Conservation (phyloP, 2,888 invertebrate species). For the Ennomos fuscantarius region DNA sequence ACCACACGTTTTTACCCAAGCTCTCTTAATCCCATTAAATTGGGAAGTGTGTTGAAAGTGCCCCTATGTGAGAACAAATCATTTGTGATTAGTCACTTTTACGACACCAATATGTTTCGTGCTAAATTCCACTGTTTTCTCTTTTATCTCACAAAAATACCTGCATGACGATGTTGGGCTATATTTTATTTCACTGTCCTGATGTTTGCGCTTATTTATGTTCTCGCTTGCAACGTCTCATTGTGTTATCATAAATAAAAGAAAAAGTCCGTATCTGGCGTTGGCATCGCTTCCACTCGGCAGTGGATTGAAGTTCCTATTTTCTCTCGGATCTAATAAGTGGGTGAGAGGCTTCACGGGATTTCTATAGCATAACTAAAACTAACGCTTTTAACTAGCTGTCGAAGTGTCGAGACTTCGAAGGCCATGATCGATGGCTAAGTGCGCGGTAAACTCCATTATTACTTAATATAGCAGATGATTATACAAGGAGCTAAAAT, state of each 20-base stretch:
- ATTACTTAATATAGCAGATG: too few species aligned
- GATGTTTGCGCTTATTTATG: constrained; percentile 49
- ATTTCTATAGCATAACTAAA: constrained; percentile 27
- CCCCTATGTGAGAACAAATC: constrained; percentile 11
- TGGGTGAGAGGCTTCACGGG: constrained; percentile 25
- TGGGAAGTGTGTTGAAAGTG: constrained; percentile 4
- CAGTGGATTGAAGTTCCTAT: constrained; percentile 28
- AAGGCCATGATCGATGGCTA: too few species aligned
- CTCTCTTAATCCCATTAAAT: background rate
- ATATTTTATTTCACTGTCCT: constrained; percentile 42
- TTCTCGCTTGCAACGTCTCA: constrained; percentile 39
- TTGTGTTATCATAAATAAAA: constrained; percentile 51
- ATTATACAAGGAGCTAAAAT: too few species aligned
- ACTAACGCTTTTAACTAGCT: constrained; percentile 24
- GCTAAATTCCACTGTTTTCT: constrained; percentile 19
- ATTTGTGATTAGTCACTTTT: constrained; percentile 28
- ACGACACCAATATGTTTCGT: constrained; percentile 23
- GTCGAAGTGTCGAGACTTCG: constrained; percentile 14
- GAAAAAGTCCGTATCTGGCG: constrained; percentile 30
- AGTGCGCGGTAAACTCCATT: too few species aligned
- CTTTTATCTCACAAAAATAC: constrained; percentile 29
- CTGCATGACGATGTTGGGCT: constrained; percentile 36
- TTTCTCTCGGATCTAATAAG: constrained; percentile 34
- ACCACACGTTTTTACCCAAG: too few species aligned
- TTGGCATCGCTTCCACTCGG: constrained; percentile 35